Base-by-base conservation (phyloP, 1,140 invertebrate species). In the Aradophagus sp. region DNA sequence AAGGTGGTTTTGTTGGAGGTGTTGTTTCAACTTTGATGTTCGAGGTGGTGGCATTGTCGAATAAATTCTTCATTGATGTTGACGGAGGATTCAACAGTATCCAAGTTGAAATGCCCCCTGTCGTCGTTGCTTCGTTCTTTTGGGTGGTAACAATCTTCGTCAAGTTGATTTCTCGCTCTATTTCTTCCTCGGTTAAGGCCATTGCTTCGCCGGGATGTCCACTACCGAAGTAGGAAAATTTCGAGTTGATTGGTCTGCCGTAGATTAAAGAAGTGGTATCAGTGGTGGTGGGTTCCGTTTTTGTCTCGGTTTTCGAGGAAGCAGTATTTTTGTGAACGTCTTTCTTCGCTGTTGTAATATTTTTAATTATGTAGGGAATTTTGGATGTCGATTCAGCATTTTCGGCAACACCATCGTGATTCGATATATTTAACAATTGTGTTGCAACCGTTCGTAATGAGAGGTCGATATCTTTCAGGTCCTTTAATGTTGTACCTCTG, bases 101-200 rank as follows among this genome's bases (percentile, higher is more conserved):
- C 92, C 92, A 93, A 2, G 91, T 93, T 1, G 91, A 92, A 50
- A 93, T 86, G 4, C 90, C 90, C 72, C 89, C 89, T 27, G 89
- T 87, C 0, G 89, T 86, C 0, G 90, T 91, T 7, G 89, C 87
- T 1, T 88, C 85, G 75, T 79, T 78, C 53, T 87, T 85, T 1
- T 88, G 69, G 0, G 63, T 65, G 0, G 69, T 68, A 5, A 77
- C 73, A 4, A 70, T 11, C 15, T 77, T 76, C 0, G 76, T 77
- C 1, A 79, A 55, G 10, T 74, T 73, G 14, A 84, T 52, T 63
- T 86, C 83, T 29, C 63, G 74, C 19, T 84, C 84, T 0, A 86
- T 74, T 17, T 85, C 84, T 39, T 86, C 84, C 17, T 86, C 84
- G 0, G 84, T 85, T 17, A 86, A 63, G 3, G 84, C 84, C 84